Evolutionary conservation across 1,140 invertebrate species (phyloP), one percentile per base, ranked within the genome.

Genomic region (Hyles vespertilio): DNA sequence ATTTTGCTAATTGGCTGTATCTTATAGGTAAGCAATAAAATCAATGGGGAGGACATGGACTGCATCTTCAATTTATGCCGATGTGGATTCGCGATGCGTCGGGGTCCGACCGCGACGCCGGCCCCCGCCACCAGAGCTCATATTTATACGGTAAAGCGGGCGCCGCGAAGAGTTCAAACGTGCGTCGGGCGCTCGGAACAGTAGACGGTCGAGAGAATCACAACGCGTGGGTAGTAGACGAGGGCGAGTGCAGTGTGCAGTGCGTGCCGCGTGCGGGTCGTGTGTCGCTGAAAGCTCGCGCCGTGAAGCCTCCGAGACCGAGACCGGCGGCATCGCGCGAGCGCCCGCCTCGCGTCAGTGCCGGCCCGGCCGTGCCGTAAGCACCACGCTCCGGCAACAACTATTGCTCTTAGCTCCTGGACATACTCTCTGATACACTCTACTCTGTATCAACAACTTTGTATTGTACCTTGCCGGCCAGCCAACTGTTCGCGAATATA

Each of bases 221-320:
- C 79, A 81, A 72, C 79, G 77, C 77, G 79, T 81, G 79, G 83
- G 74, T 81, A 83, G 74, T 81, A 83, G 77, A 79, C 75, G 74
- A 77, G 81, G 82, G 80, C 85, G 84, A 87, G 85, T 88, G 85
- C 84, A 88, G 85, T 87, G 85, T 88, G 84, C 85, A 87, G 85
- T 88, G 85, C 84, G 85, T 85, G 80, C 82, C 87, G 85, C 84
- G 85, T 85, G 80, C 82, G 81, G 77, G 73, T 81, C 77, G 72
- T 82, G 84, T 86, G 79, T 84, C 74, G 82, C 85, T 86, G 85
- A 88, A 88, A 88, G 85, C 85, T 88, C 81, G 80, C 73, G 84
- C 79, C 70, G 77, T 77, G 77, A 82, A 87, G 82, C 82, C 84
- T 87, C 74, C 82, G 77, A 57, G 10, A n/a, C 51, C 12, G 22